Percentiles rank a stretch among this genome's conserved stretches.
These are phyloP conservation scores for Aphelenchoides besseyi DNA, from an alignment of 1,140 invertebrate genomes.

Conservation along the genomic window DNA sequence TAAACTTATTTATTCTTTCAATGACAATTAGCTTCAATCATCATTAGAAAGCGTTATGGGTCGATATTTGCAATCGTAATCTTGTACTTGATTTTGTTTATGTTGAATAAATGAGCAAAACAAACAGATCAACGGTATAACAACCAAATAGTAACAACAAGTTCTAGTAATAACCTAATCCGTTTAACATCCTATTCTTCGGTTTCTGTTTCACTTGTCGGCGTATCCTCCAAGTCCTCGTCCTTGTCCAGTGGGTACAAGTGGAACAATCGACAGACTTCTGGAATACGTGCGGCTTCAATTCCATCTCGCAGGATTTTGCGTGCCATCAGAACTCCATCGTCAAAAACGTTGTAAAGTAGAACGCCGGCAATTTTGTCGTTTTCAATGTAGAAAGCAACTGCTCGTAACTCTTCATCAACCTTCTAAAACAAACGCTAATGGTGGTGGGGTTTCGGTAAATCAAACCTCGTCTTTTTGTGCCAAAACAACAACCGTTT, in stretches of 20 bases:
- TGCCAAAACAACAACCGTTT: constrained; percentile 83
- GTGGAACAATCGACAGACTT: constrained; percentile 8
- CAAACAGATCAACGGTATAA: too few species aligned
- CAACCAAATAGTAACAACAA: not conserved
- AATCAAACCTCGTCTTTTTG: constrained; percentile 16
- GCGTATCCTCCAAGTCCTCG: not conserved
- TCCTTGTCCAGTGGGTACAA: not conserved
- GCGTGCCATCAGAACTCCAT: constrained; percentile 40
- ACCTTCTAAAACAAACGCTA: constrained; percentile 1
- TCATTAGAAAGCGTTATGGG: too few species aligned
- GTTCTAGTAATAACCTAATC: not conserved
- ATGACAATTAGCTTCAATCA: too few species aligned
- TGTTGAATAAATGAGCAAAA: not conserved
- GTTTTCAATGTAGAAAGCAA: constrained; percentile 83
- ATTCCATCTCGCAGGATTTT: constrained; percentile 33
- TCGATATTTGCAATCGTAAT: too few species aligned
- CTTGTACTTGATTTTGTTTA: not conserved
- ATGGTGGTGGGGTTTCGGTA: too few species aligned
- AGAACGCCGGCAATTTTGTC: constrained; percentile 84
- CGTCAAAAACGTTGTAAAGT: constrained; percentile 89
- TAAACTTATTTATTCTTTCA: too few species aligned
- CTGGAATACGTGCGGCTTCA: constrained; percentile 6
- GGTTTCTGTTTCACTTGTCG: not conserved
- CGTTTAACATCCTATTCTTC: not conserved
- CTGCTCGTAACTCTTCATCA: constrained; percentile 70